Evolutionary conservation across 2,113 vertebrate genomes (phyloP).

Genomic region (Acanthisitta chloris): DNA sequence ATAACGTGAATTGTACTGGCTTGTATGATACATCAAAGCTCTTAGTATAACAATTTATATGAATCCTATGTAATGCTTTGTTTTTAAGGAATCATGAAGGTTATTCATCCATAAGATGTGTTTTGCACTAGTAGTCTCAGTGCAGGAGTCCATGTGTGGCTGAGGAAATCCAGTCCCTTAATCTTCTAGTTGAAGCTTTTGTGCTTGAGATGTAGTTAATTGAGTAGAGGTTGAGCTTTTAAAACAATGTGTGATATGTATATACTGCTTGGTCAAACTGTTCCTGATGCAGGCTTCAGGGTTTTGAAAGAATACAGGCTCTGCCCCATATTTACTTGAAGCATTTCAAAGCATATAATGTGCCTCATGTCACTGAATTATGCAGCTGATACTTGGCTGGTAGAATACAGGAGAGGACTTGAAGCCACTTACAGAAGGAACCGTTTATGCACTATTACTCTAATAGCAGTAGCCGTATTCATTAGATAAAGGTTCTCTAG

Average conservation of each 20-base stretch:
- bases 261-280: not conserved
- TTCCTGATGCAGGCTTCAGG: not conserved
- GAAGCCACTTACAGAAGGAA: not conserved
- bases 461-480: not conserved
- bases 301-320: not conserved
- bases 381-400: not conserved
- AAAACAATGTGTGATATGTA: not conserved
- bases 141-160: not conserved
- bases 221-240: not conserved
- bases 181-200: not conserved
- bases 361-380: not conserved
- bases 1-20: not conserved
- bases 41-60: not conserved
- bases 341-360: not conserved
- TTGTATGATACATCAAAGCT: not conserved
- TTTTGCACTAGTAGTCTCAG: not conserved
- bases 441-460: not conserved
- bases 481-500: not conserved
- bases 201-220: not conserved
- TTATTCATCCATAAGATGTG: accelerated
- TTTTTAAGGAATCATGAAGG: not conserved
- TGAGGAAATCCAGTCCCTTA: not conserved
- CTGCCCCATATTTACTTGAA: not conserved
- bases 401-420: not conserved
- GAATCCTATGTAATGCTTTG: not conserved